phyloP scores from a whole-genome alignment of 1,140 invertebrate species.

The Vollenhovia emeryi region DNA sequence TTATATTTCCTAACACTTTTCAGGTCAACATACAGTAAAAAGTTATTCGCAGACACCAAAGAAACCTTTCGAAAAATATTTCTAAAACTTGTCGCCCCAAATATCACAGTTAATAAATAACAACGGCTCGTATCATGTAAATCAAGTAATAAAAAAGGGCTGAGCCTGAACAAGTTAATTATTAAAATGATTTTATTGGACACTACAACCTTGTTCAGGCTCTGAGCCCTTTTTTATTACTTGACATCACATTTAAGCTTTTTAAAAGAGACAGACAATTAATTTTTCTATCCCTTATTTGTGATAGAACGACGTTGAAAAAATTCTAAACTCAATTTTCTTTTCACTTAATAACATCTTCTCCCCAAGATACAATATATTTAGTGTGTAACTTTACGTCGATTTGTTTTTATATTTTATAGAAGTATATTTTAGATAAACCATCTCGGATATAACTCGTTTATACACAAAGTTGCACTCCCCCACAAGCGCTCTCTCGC shows the following conservation, averaged over 20 bases:
- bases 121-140: too few relatives aligned
- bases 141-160: too few relatives aligned
- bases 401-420: too few relatives aligned
- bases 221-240: too few relatives aligned
- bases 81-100: neutral
- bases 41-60: neutral
- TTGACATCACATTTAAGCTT: too few relatives aligned
- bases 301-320: neutral
- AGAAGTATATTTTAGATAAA: neutral
- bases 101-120: neutral
- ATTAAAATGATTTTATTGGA: too few relatives aligned
- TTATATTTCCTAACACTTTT: slow-evolving; percentile 11
- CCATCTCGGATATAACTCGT: slow-evolving; percentile 11
- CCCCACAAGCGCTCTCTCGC: neutral
- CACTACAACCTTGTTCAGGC: too few relatives aligned
- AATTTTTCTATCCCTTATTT: neutral
- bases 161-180: too few relatives aligned
- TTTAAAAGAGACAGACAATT: too few relatives aligned
- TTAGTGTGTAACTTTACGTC: neutral
- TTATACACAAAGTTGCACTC: slow-evolving; percentile 1
- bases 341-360: neutral
- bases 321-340: neutral
- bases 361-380: neutral
- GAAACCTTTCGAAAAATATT: neutral
- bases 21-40: neutral